Base-by-base conservation (phyloP, 2,888 invertebrate species). In the Leptinotarsa tumamoca region DNA sequence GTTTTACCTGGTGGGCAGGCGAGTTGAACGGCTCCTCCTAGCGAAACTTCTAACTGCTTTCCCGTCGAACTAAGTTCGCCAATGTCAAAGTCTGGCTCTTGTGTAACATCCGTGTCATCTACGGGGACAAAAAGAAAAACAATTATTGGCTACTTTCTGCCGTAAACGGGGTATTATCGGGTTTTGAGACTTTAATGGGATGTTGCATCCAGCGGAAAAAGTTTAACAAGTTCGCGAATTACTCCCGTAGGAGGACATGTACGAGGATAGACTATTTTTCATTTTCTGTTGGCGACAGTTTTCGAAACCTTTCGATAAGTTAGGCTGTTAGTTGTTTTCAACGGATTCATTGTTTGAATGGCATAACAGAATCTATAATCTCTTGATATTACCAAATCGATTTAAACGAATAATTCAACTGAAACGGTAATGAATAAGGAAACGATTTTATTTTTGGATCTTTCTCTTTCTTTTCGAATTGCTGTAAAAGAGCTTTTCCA, bases 11-110 rank as follows among this genome's bases (percentile, higher is more conserved):
- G 93, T 72, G 95, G 94, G 87, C 96, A 97, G 84, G 96, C 95
- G 63, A 96, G 90, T 80, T 95, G 95, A 56, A 96, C 95, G 68
- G 95, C 95, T 10, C 96, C 96, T 7, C 96, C 96, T 27, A 96
- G 90, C 72, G 95, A 94, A 61, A 96, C 96, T 84, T 96, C 96
- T 76, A 95, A 91, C 83, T 94, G 94, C 82, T 94, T 92, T 56
- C 92, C 90, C 27, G 91, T 90, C 2, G 91, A 91, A 78, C 91
- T 90, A 79, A 91, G 89, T 84, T 91, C 91, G 52, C 89, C 87
- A 49, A 89, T 84, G 81, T 89, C 89, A 80, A 88, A 89, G 81
- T 91, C 91, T 27, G 91, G 91, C 82, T 91, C 91, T 71, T 91
- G 91, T 51, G 91, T 91, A 67, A 91, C 90, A 84, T 92, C 92